Evolutionary conservation across 1,140 invertebrate species (phyloP).

Genomic region (Berghia stephanieae): DNA sequence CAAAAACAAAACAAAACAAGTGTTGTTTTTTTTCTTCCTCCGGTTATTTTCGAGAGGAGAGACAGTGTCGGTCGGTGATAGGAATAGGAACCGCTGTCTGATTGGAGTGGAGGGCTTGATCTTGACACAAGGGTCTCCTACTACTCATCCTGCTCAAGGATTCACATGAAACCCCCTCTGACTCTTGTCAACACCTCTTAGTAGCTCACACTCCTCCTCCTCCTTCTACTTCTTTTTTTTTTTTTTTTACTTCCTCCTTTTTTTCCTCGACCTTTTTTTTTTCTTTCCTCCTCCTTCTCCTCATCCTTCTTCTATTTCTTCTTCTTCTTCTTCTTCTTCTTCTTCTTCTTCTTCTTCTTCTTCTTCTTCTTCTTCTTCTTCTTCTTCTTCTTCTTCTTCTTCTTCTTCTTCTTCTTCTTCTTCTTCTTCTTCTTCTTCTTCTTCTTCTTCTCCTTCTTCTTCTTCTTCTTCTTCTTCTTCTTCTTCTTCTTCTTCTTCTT

Average conservation of each 20-base stretch:
- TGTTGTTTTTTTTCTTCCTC: too few relatives aligned
- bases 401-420: conserved; percentile 22
- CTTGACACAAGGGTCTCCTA: too few relatives aligned
- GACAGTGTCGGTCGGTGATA: too few relatives aligned
- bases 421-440: conserved; percentile 22
- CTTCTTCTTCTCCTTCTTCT: conserved; percentile 6
- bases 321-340: neutral
- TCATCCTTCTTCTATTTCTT: neutral
- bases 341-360: neutral
- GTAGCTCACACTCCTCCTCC: conserved; percentile 18
- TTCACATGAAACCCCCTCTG: too few relatives aligned
- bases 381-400: neutral
- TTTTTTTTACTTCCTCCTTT: conserved; percentile 7
- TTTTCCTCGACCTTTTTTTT: neutral
- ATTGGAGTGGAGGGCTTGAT: too few relatives aligned
- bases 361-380: neutral
- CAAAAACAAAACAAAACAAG: too few relatives aligned
- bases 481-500: neutral
- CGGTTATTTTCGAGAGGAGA: too few relatives aligned
- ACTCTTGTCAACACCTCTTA: too few relatives aligned
- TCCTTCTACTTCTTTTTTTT: conserved; percentile 15
- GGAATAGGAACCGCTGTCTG: too few relatives aligned
- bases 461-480: neutral
- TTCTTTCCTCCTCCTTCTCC: neutral
- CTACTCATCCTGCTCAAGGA: too few relatives aligned